Base-by-base conservation (phyloP, 2,888 invertebrate genomes). In the Noctua comes region DNA sequence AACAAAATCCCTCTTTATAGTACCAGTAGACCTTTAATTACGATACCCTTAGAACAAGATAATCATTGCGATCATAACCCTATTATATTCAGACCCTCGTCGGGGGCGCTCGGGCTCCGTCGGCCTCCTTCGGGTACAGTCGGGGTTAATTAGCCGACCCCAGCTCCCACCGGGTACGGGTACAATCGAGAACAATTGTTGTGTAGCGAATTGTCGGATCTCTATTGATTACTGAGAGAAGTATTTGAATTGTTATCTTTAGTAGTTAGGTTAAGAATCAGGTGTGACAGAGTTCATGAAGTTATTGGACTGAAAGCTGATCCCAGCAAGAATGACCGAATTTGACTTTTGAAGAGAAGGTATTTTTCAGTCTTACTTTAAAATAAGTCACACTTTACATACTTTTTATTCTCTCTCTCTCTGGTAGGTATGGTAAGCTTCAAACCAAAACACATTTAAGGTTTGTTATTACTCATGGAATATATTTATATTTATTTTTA, bases 101-200 rank as follows among this genome's bases (percentile, higher is more conserved):
- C 68, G 77, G 71, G 62, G 4, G 62, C 27, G 27, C 27, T 81
- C 76, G 82, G 48, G 46, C 10, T 36, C 43, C 7, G 16, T 62
- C 73, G 83, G 64, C 62, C 31, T 66, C 62, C 69, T 76, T 71
- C 79, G 84, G 87, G 90, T 89, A 90, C 86, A 88, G 89, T 88
- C 90, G 88, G 92, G 93, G 93, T 93, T 93, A 93, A 94, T 94
- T 93, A 94, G 91, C 81, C 87, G 86, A 82, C 86, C 87, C 85
- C 69, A 46, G 70, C 71, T 79, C 86, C 83, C 88, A 73, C 81
- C 72, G 73, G 86, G 68, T 73, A 62, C 66, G 65, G 57, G 68
- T 83, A 74, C 83, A 62, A 36, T 73, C 73, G 71, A 75, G 74
- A 80, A 78, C 77, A 79, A 80, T 81, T 66, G 77, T 77, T 68